Conservation (phyloP, 2,113 vertebrate genomes). For the Pica pica region DNA sequence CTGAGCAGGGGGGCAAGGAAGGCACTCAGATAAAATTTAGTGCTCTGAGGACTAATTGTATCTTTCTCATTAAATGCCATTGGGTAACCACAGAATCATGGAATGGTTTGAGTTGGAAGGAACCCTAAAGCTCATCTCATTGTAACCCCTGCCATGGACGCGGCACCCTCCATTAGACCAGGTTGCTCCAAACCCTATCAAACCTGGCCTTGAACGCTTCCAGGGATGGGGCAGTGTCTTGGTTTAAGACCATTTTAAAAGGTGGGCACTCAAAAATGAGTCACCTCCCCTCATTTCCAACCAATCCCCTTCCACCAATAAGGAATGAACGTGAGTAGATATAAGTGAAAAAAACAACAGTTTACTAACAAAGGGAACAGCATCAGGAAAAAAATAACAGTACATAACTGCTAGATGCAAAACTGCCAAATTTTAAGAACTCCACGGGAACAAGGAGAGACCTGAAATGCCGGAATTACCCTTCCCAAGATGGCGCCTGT, state of each 20-base stretch:
- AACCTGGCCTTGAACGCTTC: background rate
- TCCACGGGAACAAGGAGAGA: accelerated
- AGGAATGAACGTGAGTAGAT: background rate
- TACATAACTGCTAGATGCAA: background rate
- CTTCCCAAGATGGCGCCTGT: background rate
- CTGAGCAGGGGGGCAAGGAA: background rate
- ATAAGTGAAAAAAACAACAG: background rate
- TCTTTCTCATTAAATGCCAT: background rate
- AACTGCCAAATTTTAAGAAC: background rate
- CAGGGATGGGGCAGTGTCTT: background rate
- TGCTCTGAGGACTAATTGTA: background rate
- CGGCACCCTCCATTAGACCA: background rate
- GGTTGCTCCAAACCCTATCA: background rate
- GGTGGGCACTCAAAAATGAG: background rate
- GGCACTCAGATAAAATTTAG: background rate
- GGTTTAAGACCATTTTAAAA: background rate
- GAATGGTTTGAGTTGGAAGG: background rate
- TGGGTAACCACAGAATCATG: background rate
- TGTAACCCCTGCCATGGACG: background rate
- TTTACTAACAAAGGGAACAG: background rate
- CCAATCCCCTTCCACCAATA: background rate
- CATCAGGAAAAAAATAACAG: background rate
- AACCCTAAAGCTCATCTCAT: background rate
- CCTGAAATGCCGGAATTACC: accelerated
- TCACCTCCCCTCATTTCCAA: too few species aligned